Evolutionary conservation across 1,140 invertebrate genomes (phyloP).

Genomic region (Caenorhabditis latens): DNA sequence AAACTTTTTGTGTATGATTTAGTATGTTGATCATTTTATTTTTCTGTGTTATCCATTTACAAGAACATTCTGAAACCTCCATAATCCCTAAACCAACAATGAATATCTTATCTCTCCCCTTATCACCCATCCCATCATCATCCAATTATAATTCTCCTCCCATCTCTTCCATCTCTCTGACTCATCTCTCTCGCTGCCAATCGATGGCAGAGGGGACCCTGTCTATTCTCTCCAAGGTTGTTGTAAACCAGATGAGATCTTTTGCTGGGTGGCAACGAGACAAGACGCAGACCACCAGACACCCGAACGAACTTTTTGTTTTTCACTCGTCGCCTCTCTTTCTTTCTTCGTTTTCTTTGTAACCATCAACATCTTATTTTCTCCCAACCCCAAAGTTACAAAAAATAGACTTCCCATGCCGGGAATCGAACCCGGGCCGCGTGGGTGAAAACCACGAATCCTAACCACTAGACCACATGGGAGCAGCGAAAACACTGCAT

Average conservation of each 20-base stretch:
- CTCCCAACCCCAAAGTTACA: neutral
- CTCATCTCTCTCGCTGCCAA: neutral
- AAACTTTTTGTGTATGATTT: no score
- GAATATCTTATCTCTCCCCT: neutral
- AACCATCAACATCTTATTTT: neutral
- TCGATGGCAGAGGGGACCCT: neutral
- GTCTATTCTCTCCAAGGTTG: neutral
- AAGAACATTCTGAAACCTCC: no score
- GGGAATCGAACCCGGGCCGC: conserved; percentile 88
- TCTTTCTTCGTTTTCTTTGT: neutral
- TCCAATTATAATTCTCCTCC: neutral
- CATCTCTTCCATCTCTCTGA: neutral
- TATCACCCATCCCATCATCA: neutral
- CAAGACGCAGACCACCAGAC: conserved; percentile 12
- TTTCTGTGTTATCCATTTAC: no score
- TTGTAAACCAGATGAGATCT: conserved; percentile 36
- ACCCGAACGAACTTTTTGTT: conserved; percentile 35
- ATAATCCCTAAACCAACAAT: no score
- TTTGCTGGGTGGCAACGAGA: neutral
- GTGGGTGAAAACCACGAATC: conserved; percentile 88
- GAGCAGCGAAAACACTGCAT: neutral
- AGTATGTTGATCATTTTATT: no score
- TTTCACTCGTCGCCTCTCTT: neutral
- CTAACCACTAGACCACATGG: conserved; percentile 81
- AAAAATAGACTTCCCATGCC: conserved; percentile 82